Evolutionary conservation across 2,113 vertebrate species (phyloP).

Genomic region (Pogonocichla stellata): DNA sequence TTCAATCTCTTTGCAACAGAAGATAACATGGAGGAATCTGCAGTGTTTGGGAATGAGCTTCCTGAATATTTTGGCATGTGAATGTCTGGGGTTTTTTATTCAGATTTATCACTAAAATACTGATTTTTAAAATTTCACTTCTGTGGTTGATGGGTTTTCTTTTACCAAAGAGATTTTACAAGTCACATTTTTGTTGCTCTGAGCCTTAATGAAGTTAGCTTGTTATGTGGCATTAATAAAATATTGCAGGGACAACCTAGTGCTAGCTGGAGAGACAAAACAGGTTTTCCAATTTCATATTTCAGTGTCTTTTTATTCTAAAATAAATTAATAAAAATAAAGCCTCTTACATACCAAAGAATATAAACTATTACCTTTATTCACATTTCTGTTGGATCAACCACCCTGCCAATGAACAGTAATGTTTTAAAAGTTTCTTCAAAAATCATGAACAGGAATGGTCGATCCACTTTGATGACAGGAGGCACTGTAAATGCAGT

Average conservation of each 20-base stretch:
- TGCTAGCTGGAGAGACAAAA: not conserved
- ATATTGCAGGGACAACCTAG: not conserved
- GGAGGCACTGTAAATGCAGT: conserved; percentile 78
- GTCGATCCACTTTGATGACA: conserved; percentile 77
- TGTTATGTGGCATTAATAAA: not conserved
- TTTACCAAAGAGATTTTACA: not conserved
- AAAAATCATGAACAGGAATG: conserved; percentile 90
- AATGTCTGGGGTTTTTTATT: not conserved
- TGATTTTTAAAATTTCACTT: not conserved
- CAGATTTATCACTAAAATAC: not conserved
- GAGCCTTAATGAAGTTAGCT: not conserved
- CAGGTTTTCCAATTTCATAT: not conserved
- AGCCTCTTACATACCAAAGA: not conserved
- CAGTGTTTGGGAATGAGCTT: not conserved
- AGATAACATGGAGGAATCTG: not conserved
- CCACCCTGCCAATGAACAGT: conserved; percentile 89
- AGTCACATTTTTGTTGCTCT: not conserved
- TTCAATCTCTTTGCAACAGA: not conserved
- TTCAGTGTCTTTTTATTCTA: not conserved
- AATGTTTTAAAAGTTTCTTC: conserved; percentile 83
- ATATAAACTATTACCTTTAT: conserved; percentile 14
- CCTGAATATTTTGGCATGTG: not conserved
- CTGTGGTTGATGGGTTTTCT: not conserved
- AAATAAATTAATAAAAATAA: conserved; percentile 19
- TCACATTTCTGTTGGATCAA: conserved; percentile 78